Evolutionary conservation across 1,140 invertebrate genomes (phyloP), one percentile per base, ranked within the genome.

Genomic region (Drosophila grimshawi): DNA sequence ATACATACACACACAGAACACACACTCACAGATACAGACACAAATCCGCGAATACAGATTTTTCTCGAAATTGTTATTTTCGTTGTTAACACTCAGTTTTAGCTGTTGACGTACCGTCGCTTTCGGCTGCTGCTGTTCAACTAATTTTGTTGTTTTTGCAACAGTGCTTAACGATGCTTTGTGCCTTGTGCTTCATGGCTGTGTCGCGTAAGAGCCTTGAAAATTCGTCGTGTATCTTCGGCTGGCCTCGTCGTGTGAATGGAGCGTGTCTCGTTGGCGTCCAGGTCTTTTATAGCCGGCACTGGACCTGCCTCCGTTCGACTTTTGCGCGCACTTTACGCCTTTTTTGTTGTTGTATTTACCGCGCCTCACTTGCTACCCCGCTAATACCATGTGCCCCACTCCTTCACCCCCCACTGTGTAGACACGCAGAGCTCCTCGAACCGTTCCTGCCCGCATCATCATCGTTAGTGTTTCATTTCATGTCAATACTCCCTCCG

Each of bases 41-140:
- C 49, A 43, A 45, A 6, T 32, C 48, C 32, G 29, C 43, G 3
- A 30, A 39, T 35, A 53, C 4, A 57, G 49, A 52, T 59, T 53
- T 53, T 60, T 52, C 63, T 51, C 48, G 66, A 67, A 81, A 45
- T 77, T 67, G 55, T 51, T 57, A 64, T 68, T 57, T 11, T 65
- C 57, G 43, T 35, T 35, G 73, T 76, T 75, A 60, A 66, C 66
- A 70, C 65, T 56, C 52, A 61, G 57, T 80, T 66, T 56, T 66
- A 33, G 49, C 43, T 11, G 63, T 75, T 68, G 39, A 56, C 70
- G 75, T 62, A 71, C 49, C 63, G 66, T 76, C 79, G 79, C 33
- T 63, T 70, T 71, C 83, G 77, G 79, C 77, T 68, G 83, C 81
- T 86, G 81, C 71, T 86, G 70, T 88, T 86, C 66, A 71, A 86